These are phyloP conservation scores for Bombus sibiricus DNA, from an alignment of 1,140 invertebrate species.

Conservation along the genomic window DNA sequence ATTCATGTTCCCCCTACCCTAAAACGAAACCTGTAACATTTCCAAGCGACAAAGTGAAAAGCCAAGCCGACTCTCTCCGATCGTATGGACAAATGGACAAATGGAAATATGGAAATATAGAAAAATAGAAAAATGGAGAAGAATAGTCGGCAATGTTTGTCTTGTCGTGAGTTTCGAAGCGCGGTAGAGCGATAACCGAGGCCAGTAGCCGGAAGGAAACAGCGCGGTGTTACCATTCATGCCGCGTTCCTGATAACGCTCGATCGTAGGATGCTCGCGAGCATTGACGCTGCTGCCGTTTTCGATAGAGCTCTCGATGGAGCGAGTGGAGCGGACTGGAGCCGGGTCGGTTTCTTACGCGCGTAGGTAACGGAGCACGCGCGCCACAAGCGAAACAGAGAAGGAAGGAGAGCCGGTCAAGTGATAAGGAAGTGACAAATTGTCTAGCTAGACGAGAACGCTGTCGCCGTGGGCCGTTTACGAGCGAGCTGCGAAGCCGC, in stretches of 20 bases:
- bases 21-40: too few relatives aligned
- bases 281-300: conserved; percentile 64
- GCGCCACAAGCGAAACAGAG: conserved; percentile 22
- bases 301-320: conserved; percentile 42
- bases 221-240: conserved; percentile 43
- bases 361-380: conserved; percentile 49
- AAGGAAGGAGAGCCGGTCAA: conserved; percentile 57
- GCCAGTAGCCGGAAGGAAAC: conserved; percentile 62
- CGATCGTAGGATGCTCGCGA: conserved; percentile 68
- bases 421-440: conserved; percentile 81
- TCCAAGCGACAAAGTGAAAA: too few relatives aligned
- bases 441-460: conserved; percentile 76
- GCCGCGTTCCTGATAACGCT: conserved; percentile 48
- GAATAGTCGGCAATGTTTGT: neutral
- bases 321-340: neutral
- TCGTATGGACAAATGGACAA: too few relatives aligned
- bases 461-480: conserved; percentile 40
- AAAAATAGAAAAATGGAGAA: neutral
- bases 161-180: neutral
- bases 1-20: too few relatives aligned
- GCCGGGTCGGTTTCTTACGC: neutral
- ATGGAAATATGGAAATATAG: too few relatives aligned
- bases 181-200: conserved; percentile 44
- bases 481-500: neutral
- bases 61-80: too few relatives aligned